Conservation (phyloP, 2,888 invertebrate species). For the Miltochrista miniata region DNA sequence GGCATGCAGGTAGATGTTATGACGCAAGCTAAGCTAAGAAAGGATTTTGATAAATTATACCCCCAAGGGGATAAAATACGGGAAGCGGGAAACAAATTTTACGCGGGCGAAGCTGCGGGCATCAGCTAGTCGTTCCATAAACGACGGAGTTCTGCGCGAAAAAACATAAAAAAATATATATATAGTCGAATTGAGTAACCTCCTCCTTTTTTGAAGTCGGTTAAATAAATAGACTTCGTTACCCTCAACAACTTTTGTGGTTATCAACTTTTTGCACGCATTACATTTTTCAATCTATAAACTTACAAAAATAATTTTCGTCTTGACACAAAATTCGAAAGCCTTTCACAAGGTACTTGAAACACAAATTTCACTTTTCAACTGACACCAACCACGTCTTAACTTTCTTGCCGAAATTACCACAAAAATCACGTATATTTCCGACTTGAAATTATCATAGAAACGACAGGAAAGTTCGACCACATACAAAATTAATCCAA, state of each 20-base stretch:
- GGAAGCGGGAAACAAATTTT: too few species aligned
- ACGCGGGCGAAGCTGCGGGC: too few species aligned
- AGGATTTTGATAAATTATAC: too few species aligned
- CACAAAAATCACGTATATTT: slow-evolving; percentile 5
- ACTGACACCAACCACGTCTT: not conserved
- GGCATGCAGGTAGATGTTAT: too few species aligned
- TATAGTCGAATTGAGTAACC: too few species aligned
- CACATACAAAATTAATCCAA: slow-evolving; percentile 32
- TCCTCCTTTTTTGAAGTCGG: too few species aligned
- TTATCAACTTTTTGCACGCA: not conserved
- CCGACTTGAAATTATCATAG: slow-evolving; percentile 12
- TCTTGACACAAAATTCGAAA: not conserved
- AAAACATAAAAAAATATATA: too few species aligned
- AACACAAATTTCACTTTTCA: slow-evolving; percentile 3
- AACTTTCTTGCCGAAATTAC: slow-evolving; percentile 3
- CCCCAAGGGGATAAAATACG: too few species aligned
- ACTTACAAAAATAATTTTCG: not conserved
- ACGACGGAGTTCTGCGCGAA: too few species aligned
- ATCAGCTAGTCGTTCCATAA: too few species aligned
- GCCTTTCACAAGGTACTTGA: not conserved
- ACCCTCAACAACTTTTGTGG: not conserved
- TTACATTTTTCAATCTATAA: not conserved
- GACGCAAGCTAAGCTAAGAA: too few species aligned
- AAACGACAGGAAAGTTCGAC: slow-evolving; percentile 16
- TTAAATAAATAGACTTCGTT: too few species aligned